A percentile compares a stretch with the other conserved stretches of the same genome.
Evolutionary conservation across 2,888 invertebrate species (phyloP).

Genomic region (Eristalis pertinax): DNA sequence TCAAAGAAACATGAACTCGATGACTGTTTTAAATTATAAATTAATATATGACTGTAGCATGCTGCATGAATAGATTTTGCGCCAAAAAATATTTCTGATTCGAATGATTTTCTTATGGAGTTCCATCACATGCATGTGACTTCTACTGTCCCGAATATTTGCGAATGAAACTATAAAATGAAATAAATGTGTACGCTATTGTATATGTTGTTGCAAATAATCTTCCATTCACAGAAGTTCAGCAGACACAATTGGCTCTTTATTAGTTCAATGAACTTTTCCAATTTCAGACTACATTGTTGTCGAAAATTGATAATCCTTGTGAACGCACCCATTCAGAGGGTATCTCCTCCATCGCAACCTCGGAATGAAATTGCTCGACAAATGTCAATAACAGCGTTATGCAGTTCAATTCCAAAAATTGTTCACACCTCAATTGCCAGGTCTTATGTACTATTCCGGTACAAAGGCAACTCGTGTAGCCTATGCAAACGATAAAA

Average conservation of each 20-base stretch:
- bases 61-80: too few species aligned
- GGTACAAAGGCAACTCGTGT: constrained; percentile 58
- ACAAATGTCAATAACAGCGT: not conserved
- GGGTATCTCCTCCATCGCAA: too few species aligned
- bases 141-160: too few species aligned
- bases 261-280: constrained; percentile 24
- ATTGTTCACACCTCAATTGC: constrained; percentile 53
- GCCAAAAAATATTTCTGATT: too few species aligned
- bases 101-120: too few species aligned
- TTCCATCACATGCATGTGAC: too few species aligned
- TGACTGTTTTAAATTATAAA: too few species aligned
- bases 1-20: not conserved
- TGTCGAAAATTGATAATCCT: constrained; percentile 8
- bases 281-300: not conserved
- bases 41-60: too few species aligned
- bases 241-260: not conserved
- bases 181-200: not conserved
- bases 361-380: too few species aligned
- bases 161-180: too few species aligned
- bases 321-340: not conserved
- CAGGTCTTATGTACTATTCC: constrained; percentile 10
- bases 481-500: constrained; percentile 55
- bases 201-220: not conserved
- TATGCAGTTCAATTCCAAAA: constrained; percentile 10
- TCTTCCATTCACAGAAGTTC: not conserved